These are phyloP conservation scores for Haliclona indistincta DNA, from an alignment of 37 sponge, comb jelly and placozoan species.

Conservation along the genomic window DNA sequence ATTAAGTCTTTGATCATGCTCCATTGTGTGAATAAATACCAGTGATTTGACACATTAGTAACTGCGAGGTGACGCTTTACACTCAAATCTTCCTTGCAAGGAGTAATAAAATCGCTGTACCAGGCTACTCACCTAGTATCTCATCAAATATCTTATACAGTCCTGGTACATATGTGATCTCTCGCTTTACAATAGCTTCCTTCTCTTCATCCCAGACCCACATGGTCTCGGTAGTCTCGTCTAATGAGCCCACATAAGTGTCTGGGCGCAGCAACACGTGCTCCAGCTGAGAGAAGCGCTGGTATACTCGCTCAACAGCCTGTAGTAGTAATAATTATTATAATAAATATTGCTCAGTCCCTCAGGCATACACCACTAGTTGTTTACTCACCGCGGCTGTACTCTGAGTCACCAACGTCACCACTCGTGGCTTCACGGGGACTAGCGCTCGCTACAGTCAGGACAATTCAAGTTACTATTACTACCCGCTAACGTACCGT, in stretches of 20 bases:
- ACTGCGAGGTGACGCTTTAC: background rate
- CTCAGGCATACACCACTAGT: too few species aligned
- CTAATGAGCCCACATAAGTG: conserved; percentile 94
- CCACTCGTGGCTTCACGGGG: too few species aligned
- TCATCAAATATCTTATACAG: conserved; percentile 99
- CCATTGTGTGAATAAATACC: too few species aligned
- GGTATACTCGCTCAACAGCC: conserved; percentile 96
- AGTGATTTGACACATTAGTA: too few species aligned
- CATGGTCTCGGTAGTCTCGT: conserved; percentile 86
- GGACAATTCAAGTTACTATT: too few species aligned
- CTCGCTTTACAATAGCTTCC: conserved; percentile 71
- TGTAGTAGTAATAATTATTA: too few species aligned
- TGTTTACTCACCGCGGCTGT: too few species aligned
- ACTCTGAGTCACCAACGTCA: too few species aligned
- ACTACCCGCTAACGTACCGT: too few species aligned
- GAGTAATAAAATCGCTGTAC: background rate
- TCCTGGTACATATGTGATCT: conserved; percentile 92
- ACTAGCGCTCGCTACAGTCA: too few species aligned
- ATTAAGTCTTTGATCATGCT: too few species aligned
- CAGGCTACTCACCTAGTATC: conserved; percentile 68
- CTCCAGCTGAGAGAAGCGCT: conserved; percentile 93
- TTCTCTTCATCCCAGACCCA: conserved; percentile 84
- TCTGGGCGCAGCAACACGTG: conserved; percentile 97
- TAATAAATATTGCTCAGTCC: too few species aligned
- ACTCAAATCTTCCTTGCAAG: background rate